Evolutionary conservation across 2,113 vertebrate species (phyloP), one percentile per base, ranked within the genome.

Genomic region (Xyrauchen texanus): DNA sequence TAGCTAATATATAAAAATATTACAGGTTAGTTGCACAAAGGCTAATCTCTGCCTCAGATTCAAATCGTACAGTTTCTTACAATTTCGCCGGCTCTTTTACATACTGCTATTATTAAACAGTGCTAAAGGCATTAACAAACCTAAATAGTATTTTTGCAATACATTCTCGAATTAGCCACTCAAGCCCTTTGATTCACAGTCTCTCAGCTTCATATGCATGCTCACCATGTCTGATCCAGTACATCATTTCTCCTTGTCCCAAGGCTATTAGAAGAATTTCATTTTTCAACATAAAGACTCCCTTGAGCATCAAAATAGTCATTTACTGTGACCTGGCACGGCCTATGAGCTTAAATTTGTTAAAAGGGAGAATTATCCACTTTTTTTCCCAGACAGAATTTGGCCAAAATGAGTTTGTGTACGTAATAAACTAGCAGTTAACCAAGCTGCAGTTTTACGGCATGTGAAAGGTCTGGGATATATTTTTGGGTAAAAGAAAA

Each of bases 301-400:
- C 68, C 77, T 66, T 74, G 76, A 78, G 81, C 81, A 66, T 78
- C 80, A 82, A 82, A 78, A 78, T 67, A 78, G 81, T 78, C 7
- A 66, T 78, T 74, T 72, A 68, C 62, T 44, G 16, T 82, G 76
- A 78, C 80, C 75, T 72, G 68, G 11, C 80, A 70, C 42, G 62
- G 57, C 64, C 8, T 82, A 53, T 82, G 13, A 65, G 61, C 77
- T 82, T 5, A 55, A 81, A 65, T 72, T 42, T 77, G 80, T 71
- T 60, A 77, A 82, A 77, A 34, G 58, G 34, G 11, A 53, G 21
- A 69, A 4, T 8, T 49, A 69, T 69, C 68, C 21, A 15, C 13
- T 7, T n/a, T 58, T 58, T 58, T 58, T n/a, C 5, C n/a, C 21
- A 1, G 21, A 16, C 2, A 0, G 9, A 69, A 55, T 45, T 70